Evolutionary conservation across 2,888 invertebrate genomes (phyloP), one percentile per base, ranked within the genome.

Genomic region (Phanerotoma sp.): DNA sequence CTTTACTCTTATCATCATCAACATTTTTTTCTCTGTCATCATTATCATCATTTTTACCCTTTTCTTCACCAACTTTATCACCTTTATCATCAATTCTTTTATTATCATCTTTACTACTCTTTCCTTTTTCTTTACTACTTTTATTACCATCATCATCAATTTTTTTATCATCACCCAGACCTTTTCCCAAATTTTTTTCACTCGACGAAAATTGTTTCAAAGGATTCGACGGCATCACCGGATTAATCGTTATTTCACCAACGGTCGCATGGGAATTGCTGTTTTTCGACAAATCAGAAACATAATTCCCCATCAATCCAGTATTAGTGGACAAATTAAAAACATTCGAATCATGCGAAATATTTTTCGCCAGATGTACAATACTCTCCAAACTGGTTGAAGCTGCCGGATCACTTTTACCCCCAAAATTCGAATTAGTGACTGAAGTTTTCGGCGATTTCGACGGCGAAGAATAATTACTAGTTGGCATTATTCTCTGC

Each of bases 401-500:
- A 11, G 16, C 54, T 7, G 64, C 58, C 1, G 62, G 55, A 13
- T 71, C 69, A 0, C 54, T 54, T 20, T 65, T 57, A 1, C 63
- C 47, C 16, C 60, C 59, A n/a, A 64, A 66, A 10, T 61, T 64
- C 32, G 66, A 38, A 13, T 33, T 50, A 9, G 49, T 15, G 4
- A 30, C 20, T 4, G 38, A 30, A 1, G 52, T 38, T 45, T 52
- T 52, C 1, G 52, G 45, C 4, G 51, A 66, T 9, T 70, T 68
- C 9, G 71, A 67, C 2, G 70, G 66, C 2, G 72, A 62, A 3
- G 57, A 61, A 7, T 68, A 68, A 30, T 69, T 70, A 11, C 68
- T 70, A 48, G 68, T 74, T 0, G 76, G 73, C 2, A 74, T 73
- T 58, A 77, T 73, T 62, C 76, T 70, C 52, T 77, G 76, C 0